A percentile compares a stretch with the other conserved stretches of the same genome.
phyloP scores from a whole-genome alignment of 2,888 invertebrate species.

The Gisinianus flammeolus region DNA sequence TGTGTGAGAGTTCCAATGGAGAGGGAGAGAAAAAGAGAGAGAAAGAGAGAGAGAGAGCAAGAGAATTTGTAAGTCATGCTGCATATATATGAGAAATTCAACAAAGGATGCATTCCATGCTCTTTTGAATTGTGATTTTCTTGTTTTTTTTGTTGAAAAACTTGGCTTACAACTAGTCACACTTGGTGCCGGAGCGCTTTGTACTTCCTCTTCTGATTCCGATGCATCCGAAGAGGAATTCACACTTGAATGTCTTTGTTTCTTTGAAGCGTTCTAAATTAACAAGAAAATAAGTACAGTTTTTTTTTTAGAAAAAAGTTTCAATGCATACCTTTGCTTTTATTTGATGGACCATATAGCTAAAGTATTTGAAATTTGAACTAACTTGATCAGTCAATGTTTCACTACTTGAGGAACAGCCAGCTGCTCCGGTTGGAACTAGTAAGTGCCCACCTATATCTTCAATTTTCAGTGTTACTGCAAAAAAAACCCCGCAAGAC shows the following conservation, averaged over 20 bases:
- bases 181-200: slow-evolving; percentile 45
- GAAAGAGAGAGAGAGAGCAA: too few species aligned
- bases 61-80: too few species aligned
- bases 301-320: not conserved
- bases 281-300: not conserved
- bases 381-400: slow-evolving; percentile 56
- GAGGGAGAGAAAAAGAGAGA: too few species aligned
- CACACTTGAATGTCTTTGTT: slow-evolving; percentile 55
- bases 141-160: too few species aligned
- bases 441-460: slow-evolving; percentile 57
- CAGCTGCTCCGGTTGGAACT: slow-evolving; percentile 56
- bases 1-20: not conserved
- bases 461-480: slow-evolving; percentile 57
- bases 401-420: slow-evolving; percentile 54
- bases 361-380: slow-evolving; percentile 1
- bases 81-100: not conserved
- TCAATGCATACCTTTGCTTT: not conserved
- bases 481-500: too few species aligned
- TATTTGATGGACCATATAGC: not conserved
- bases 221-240: slow-evolving; percentile 57
- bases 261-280: slow-evolving; percentile 48
- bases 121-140: not conserved
- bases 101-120: not conserved
- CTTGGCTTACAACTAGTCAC: slow-evolving; percentile 55
- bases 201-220: slow-evolving; percentile 55